A percentile compares a stretch with the other conserved stretches of the same genome.
phyloP scores from a whole-genome alignment of 2,113 vertebrate species.

The Tupaia tana region DNA sequence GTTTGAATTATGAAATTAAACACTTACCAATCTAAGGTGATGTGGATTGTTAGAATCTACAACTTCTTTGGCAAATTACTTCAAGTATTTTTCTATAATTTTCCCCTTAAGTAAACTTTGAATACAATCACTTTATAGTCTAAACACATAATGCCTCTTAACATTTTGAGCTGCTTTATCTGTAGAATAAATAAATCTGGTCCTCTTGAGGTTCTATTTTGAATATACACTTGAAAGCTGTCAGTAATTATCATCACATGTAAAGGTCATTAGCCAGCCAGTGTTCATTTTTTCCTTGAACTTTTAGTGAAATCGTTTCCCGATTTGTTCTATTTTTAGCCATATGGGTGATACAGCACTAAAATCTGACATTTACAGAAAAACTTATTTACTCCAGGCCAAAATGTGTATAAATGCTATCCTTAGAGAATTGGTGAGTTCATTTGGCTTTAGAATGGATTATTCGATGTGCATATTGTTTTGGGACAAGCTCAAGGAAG shows the following conservation, averaged over 20 bases:
- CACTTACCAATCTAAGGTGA: constrained; percentile 64
- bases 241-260: constrained; percentile 49
- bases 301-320: constrained; percentile 18
- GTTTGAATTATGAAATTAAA: constrained; percentile 71
- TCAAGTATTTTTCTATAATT: constrained; percentile 73
- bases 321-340: constrained; percentile 44
- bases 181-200: constrained; percentile 40
- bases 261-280: constrained; percentile 15
- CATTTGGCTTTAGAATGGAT: constrained; percentile 45
- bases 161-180: constrained; percentile 60
- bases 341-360: constrained; percentile 10
- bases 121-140: constrained; percentile 68
- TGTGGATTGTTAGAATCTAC: constrained; percentile 60
- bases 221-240: constrained; percentile 51
- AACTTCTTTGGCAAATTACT: constrained; percentile 60
- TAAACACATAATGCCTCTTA: constrained; percentile 63
- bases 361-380: constrained; percentile 47
- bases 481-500: constrained; percentile 47
- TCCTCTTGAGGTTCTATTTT: constrained; percentile 41
- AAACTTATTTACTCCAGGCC: constrained; percentile 14
- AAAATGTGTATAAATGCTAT: not conserved
- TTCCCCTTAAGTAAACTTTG: constrained; percentile 53
- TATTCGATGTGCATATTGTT: constrained; percentile 14
- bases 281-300: constrained; percentile 60
- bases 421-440: not conserved